Percentiles rank a stretch among this genome's conserved stretches.
Evolutionary conservation across 2,797 vertebrate genomes (phyloP).

Genomic region (Sebastiscus tertius): DNA sequence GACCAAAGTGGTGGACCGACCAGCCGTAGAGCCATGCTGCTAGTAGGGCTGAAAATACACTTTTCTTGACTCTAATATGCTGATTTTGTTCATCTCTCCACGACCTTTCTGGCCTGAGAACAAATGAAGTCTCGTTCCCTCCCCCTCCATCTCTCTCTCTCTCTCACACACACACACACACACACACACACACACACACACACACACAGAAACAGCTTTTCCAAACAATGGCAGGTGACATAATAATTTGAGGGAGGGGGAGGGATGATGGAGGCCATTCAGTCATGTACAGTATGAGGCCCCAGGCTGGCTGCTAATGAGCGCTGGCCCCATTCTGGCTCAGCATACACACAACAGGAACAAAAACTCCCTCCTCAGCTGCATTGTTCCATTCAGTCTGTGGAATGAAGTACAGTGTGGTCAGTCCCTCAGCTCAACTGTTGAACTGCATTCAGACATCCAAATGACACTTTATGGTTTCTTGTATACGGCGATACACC

Average conservation of each 20-base stretch:
- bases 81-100: neutral
- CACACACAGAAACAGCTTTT: neutral
- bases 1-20: neutral
- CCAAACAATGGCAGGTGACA: conserved; percentile 67
- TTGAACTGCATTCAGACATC: neutral
- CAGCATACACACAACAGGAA: conserved; percentile 37
- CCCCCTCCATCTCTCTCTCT: neutral
- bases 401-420: conserved; percentile 21
- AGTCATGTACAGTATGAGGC: conserved; percentile 60
- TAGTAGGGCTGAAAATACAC: neutral
- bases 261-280: conserved; percentile 41
- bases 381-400: conserved; percentile 19
- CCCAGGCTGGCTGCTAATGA: conserved; percentile 66
- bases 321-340: conserved; percentile 61
- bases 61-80: neutral
- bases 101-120: neutral
- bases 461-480: neutral
- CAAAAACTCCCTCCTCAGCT: neutral
- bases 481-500: neutral
- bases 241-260: conserved; percentile 43
- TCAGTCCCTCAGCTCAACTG: neutral
- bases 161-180: neutral
- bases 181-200: conserved; percentile 4
- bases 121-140: neutral
- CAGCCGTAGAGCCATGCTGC: neutral